Conservation (phyloP, 2,888 invertebrate genomes). For the Zele albiditarsus region DNA sequence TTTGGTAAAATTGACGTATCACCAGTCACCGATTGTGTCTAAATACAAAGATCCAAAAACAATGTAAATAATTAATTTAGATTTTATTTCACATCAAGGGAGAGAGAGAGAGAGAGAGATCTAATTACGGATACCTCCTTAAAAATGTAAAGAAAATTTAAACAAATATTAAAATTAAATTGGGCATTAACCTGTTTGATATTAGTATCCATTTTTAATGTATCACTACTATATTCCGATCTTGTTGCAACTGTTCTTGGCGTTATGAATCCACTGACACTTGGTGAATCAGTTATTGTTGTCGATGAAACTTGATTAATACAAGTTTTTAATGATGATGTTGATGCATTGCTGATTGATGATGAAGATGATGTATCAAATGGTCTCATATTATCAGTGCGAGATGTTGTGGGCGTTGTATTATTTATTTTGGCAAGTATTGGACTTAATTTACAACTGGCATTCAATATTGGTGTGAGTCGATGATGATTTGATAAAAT, state of each 20-base stretch:
- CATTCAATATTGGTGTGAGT: constrained; percentile 64
- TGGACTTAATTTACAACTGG: constrained; percentile 64
- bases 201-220: constrained; percentile 7
- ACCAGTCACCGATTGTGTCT: constrained; percentile 70
- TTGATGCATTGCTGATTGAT: constrained; percentile 68
- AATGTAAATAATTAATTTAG: background rate
- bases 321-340: constrained; percentile 64
- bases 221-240: background rate
- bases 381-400: constrained; percentile 53
- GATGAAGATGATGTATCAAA: constrained; percentile 66
- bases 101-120: no score
- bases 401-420: constrained; percentile 51
- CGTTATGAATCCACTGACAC: constrained; percentile 1
- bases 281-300: constrained; percentile 59
- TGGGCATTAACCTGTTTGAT: background rate
- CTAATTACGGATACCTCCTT: no score
- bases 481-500: constrained; percentile 59
- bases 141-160: background rate
- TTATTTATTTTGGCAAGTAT: constrained; percentile 59
- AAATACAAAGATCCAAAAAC: constrained; percentile 38
- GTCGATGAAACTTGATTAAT: constrained; percentile 60
- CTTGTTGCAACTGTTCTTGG: background rate
- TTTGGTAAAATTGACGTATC: constrained; percentile 77
- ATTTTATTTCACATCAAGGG: no score
- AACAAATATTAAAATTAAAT: background rate